Base-by-base conservation (phyloP, 2,888 invertebrate species). In the Pristionchus maxplancki region DNA sequence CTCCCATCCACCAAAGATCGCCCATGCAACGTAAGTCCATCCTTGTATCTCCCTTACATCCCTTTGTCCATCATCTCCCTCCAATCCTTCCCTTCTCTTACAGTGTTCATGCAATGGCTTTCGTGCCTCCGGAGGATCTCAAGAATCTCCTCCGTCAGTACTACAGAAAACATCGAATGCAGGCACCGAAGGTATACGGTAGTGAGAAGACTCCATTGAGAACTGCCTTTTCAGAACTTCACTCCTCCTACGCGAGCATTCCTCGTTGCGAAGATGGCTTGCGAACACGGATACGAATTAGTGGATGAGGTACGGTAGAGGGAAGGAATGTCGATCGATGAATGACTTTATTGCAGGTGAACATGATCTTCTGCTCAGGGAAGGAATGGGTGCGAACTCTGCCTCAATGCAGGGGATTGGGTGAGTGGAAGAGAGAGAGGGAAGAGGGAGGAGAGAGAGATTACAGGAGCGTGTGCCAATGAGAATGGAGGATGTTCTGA, bases 91-190 rank as follows among this genome's bases (percentile, higher is more conserved):
- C 28, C 64, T 31, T 71, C 24, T 28, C 44, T 34, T 94, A 82
- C 89, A 94, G 94, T 24, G 94, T 94, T 8, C 93, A 93, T n/a
- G 93, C 94, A 15, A 94, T 94, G 94, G 94, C 94, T 2, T 94
- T 94, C 88, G 94, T 94, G 15, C 93, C 94, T 24, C 94, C 94
- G 0, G 94, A 94, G 89, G 93, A 94, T 87, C 90, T 94, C 37
- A 91, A 93, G 28, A 91, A 93, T 53, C 91, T 94, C 37, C 93
- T 94, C 71, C 91, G 93, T 34, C 94, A 94, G 82, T 94, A 94
- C 91, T 94, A 94, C 86, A 92, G 94, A 24, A 93, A 94, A 64
- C 91, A 92, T 40, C 93, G 93, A 53, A 92, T 92, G 83, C 92
- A 92, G 71, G 88, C 92, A 31, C 94, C 94, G 11, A 92, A 91